phyloP scores from a whole-genome alignment of 1,140 invertebrate genomes.

The Drosophila tani region DNA sequence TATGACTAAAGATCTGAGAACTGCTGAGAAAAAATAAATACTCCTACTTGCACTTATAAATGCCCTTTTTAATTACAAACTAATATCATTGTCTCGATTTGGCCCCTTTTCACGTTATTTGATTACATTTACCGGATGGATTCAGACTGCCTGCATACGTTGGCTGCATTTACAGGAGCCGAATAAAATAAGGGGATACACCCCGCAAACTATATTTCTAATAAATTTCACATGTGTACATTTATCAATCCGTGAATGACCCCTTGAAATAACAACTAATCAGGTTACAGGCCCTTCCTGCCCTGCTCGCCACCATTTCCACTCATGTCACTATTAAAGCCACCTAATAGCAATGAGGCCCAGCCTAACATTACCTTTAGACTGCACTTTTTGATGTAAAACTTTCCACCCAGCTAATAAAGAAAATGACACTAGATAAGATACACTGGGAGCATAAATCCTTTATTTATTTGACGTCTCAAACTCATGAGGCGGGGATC shows the following conservation, averaged over 20 bases:
- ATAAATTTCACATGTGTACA: no score
- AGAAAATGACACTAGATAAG: conserved; percentile 6
- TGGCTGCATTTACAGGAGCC: neutral
- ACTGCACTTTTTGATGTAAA: conserved; percentile 19
- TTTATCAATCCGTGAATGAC: neutral
- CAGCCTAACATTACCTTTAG: no score
- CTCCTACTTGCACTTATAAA: no score
- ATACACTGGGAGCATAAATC: conserved; percentile 25
- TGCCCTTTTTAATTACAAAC: no score
- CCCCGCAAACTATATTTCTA: neutral
- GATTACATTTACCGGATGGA: neutral
- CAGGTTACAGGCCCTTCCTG: no score
- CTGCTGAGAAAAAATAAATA: no score
- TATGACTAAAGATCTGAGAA: no score
- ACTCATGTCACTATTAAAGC: neutral
- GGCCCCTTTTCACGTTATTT: no score
- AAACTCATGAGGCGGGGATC: conserved; percentile 1
- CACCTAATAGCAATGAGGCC: neutral
- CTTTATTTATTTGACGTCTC: conserved; percentile 31
- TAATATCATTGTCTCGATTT: no score
- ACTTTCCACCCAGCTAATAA: conserved; percentile 10
- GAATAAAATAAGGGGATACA: no score
- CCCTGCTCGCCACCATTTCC: no score
- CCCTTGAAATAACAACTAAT: no score
- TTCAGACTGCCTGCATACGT: conserved; percentile 4